Evolutionary conservation across 2,113 vertebrate species (phyloP).

Genomic region (Mus spicilegus): DNA sequence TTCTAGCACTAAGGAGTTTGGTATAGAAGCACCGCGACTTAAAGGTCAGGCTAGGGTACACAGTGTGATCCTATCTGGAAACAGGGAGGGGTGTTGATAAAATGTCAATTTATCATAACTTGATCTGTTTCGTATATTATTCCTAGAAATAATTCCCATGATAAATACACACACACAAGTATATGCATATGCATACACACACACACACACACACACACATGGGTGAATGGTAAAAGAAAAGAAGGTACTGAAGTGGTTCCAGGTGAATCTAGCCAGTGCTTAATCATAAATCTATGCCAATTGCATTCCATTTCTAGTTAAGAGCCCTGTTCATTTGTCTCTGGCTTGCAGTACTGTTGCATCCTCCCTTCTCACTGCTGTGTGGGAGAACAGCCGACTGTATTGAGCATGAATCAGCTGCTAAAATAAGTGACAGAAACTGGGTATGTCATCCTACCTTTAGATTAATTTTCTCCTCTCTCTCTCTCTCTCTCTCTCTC

Average conservation of each 20-base stretch:
- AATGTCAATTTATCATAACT: background rate
- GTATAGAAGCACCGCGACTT: background rate
- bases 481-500: background rate
- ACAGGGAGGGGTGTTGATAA: background rate
- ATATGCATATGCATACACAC: background rate
- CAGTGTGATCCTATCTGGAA: background rate
- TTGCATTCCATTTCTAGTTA: background rate
- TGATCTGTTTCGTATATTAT: background rate
- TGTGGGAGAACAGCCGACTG: constrained; percentile 47
- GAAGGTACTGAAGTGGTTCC: background rate
- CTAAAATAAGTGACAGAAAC: constrained; percentile 72
- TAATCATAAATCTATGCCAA: too few species aligned
- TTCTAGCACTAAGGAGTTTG: background rate
- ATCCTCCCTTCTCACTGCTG: constrained; percentile 1
- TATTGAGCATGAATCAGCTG: constrained; percentile 62
- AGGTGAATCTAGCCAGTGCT: background rate
- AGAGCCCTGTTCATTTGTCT: background rate
- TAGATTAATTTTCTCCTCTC: constrained; percentile 54
- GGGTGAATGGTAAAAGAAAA: background rate
- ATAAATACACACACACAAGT: background rate
- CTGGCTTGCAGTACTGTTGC: background rate
- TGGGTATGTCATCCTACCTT: constrained; percentile 71
- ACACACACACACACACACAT: background rate
- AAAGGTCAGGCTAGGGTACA: background rate
- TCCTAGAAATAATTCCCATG: background rate